Conservation (phyloP, 2,888 invertebrate genomes). For the Parthenolecanium corni region DNA sequence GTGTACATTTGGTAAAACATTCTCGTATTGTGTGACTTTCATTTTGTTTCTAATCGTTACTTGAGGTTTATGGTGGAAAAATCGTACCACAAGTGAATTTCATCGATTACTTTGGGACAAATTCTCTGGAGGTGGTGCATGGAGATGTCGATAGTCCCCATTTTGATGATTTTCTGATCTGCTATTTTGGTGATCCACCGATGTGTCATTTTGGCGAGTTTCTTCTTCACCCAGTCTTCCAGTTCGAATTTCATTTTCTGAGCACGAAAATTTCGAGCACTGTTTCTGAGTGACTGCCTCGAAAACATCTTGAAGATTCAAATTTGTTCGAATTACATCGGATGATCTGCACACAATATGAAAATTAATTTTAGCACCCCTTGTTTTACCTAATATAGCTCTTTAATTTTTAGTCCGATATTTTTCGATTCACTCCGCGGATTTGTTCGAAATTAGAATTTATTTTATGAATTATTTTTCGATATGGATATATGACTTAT, state of each 20-base stretch:
- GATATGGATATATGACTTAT: too few relatives aligned
- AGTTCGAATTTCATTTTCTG: not conserved
- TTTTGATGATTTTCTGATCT: conserved; percentile 13
- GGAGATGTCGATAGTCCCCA: not conserved
- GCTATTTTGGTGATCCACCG: too few relatives aligned
- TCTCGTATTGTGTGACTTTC: conserved; percentile 19
- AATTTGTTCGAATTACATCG: conserved; percentile 7
- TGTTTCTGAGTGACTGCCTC: conserved; percentile 3
- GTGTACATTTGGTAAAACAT: conserved; percentile 9
- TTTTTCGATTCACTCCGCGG: too few relatives aligned
- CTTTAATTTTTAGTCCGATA: too few relatives aligned
- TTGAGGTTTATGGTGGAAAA: conserved; percentile 16
- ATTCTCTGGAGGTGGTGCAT: not conserved
- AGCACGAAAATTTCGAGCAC: conserved; percentile 9
- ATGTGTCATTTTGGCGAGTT: not conserved
- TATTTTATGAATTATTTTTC: too few relatives aligned
- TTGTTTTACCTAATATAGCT: too few relatives aligned
- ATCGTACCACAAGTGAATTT: not conserved
- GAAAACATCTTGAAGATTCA: conserved; percentile 11
- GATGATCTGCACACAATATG: conserved; percentile 9
- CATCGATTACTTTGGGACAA: not conserved
- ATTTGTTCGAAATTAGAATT: too few relatives aligned
- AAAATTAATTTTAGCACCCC: too few relatives aligned
- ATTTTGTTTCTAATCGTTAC: conserved; percentile 20
- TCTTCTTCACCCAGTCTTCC: conserved; percentile 1